These are phyloP conservation scores for Corynorhinus townsendii DNA, from an alignment of 2,113 vertebrate genomes.

Conservation along the genomic window DNA sequence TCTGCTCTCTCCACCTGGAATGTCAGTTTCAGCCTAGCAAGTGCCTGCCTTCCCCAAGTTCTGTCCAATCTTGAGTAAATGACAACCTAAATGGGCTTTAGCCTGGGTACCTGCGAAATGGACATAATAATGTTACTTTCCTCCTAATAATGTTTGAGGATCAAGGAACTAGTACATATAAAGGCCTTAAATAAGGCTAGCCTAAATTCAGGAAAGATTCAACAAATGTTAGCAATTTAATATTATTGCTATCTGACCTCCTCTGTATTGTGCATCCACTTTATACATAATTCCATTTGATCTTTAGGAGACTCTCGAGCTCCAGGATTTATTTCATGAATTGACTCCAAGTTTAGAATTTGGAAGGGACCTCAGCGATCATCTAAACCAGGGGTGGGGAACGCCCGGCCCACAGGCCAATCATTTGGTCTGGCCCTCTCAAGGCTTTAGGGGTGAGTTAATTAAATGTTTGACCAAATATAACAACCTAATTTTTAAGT, in stretches of 20 bases:
- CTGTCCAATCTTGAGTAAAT: not conserved
- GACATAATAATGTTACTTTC: not conserved
- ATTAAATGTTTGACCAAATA: no score
- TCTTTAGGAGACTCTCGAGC: not conserved
- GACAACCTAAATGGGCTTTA: not conserved
- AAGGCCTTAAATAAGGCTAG: not conserved
- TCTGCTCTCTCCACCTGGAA: not conserved
- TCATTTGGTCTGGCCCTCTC: no score
- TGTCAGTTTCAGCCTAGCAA: not conserved
- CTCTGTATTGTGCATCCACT: not conserved
- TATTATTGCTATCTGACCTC: not conserved
- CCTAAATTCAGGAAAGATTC: not conserved
- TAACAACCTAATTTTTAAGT: no score
- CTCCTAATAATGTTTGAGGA: not conserved
- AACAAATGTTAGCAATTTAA: not conserved
- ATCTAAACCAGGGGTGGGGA: not conserved
- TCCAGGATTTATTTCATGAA: not conserved
- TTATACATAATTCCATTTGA: not conserved
- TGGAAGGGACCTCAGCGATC: not conserved
- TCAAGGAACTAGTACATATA: not conserved
- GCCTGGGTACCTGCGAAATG: not conserved
- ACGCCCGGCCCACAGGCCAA: no score
- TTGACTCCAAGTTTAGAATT: not conserved
- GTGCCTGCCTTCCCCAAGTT: not conserved
- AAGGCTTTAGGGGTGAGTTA: no score